These are phyloP conservation scores for Hystrix brachyura DNA, from an alignment of 2,113 vertebrate species.

Conservation along the genomic window DNA sequence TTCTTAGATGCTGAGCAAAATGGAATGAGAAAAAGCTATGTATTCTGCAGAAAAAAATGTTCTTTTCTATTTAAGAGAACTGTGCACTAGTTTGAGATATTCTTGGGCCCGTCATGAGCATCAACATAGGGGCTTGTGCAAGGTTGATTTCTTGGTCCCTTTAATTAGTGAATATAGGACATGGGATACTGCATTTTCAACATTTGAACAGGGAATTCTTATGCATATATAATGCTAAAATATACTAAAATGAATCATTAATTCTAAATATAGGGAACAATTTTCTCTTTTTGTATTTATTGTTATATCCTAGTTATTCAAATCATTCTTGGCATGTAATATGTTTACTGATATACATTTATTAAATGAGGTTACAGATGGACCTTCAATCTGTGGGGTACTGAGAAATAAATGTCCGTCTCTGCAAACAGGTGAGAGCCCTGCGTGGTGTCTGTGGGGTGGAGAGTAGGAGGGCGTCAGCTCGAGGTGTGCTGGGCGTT, in stretches of 20 bases:
- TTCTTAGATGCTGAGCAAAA: background rate
- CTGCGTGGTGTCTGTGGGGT: too few species aligned
- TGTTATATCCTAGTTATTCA: background rate
- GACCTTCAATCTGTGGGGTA: background rate
- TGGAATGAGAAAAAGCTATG: constrained; percentile 2
- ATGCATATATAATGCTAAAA: background rate
- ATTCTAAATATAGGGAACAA: background rate
- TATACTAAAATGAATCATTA: background rate
- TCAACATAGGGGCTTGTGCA: background rate
- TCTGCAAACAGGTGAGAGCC: background rate
- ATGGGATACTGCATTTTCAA: background rate
- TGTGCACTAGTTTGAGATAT: background rate
- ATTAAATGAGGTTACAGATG: background rate
- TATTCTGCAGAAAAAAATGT: background rate
- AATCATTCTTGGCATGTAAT: background rate
- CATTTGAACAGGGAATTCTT: background rate
- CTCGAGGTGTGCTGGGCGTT: background rate
- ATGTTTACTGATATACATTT: background rate
- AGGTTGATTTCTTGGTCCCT: background rate
- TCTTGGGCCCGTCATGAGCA: background rate
- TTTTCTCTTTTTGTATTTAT: background rate
- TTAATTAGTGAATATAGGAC: background rate
- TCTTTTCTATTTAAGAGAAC: background rate
- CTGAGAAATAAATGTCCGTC: background rate
- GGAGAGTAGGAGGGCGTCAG: background rate